Conservation (phyloP, 2,797 vertebrate genomes). For the Lepilemur septentrionalis region DNA sequence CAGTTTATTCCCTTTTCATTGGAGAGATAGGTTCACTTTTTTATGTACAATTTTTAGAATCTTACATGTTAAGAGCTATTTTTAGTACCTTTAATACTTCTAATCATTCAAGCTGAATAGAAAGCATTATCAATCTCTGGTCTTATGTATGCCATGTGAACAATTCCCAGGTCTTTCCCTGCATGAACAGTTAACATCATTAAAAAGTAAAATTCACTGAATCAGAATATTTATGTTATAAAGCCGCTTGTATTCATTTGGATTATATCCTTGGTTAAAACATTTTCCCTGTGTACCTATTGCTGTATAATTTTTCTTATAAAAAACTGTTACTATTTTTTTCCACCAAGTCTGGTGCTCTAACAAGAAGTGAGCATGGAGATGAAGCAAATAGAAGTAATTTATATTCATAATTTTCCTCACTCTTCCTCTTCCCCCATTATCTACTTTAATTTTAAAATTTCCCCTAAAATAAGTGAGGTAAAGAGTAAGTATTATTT, state of each 20-base stretch:
- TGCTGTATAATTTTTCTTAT: not conserved
- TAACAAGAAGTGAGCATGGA: not conserved
- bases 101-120: not conserved
- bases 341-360: not conserved
- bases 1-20: conserved; percentile 7
- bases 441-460: not conserved
- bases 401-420: not conserved
- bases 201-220: conserved; percentile 10
- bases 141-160: not conserved
- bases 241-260: conserved; percentile 27
- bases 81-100: not conserved
- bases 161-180: not conserved
- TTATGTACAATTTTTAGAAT: not conserved
- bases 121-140: not conserved
- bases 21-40: not conserved
- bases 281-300: not conserved
- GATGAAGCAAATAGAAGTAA: not conserved
- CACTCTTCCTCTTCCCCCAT: not conserved
- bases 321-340: not conserved
- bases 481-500: not conserved
- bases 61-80: not conserved
- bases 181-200: not conserved
- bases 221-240: not conserved
- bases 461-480: not conserved
- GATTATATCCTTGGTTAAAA: not conserved